Evolutionary conservation across 1,140 invertebrate genomes (phyloP), one percentile per base, ranked within the genome.

Genomic region (Drosophila trapezifrons): DNA sequence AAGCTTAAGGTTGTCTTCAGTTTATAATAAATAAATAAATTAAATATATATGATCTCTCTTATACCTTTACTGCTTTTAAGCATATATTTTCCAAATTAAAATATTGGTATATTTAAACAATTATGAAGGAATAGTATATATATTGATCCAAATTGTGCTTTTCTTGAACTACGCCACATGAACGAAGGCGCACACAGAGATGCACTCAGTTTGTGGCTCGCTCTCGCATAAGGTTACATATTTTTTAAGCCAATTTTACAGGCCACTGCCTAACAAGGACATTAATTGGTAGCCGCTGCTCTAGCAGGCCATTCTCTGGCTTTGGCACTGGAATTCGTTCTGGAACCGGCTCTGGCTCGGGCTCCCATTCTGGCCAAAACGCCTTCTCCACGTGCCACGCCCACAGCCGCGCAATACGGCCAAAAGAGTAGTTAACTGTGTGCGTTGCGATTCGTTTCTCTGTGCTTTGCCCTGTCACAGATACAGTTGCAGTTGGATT

Each of bases 231-330:
- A 87, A 87, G 83, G 84, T 87, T 87, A 87, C 80, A 89, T 83
- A 87, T 87, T 87, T 78, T 86, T 90, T 90, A 90, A 90, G 87
- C 87, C 87, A 90, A 90, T 90, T 90, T 90, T 90, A 87, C 86
- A 90, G 86, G 86, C 87, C 87, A 90, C 32, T 87, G 86, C 86
- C 83, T 90, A 90, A 90, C 86, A 90, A 90, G 86, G 86, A 86
- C 87, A 90, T 90, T 90, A 90, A 90, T 90, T 90, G 87, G 86
- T 90, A 86, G 82, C 82, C 72, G 76, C 56, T 62, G 59, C 58
- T 47, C 35, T 37, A 38, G 63, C 71, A 38, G 32, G 29, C 40
- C 64, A 9, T 46, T 25, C 18, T 29, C 52, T 58, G 54, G 43
- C 42, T 52, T 32, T 35, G 52, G 40, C 54, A 37, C 62, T 60